These are phyloP conservation scores for Eurypyga helias DNA, from an alignment of 2,113 vertebrate species.

Conservation along the genomic window DNA sequence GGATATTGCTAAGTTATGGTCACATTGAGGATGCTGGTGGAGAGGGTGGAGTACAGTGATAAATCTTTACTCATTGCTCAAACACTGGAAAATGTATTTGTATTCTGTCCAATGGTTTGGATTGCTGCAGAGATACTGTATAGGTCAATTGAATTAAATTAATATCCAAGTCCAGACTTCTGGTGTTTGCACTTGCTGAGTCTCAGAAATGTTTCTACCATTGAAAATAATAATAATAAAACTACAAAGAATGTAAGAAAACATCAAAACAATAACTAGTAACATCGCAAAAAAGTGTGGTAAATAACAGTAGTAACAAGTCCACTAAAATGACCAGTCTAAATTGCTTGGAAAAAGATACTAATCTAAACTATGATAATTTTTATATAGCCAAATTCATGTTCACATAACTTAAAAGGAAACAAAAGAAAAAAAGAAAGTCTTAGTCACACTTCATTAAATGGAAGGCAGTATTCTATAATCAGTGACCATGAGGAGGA, in stretches of 20 bases:
- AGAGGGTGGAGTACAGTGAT: not conserved
- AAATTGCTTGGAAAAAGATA: not conserved
- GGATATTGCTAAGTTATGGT: not conserved
- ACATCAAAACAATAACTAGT: not conserved
- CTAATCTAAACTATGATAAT: not conserved
- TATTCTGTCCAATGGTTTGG: not conserved
- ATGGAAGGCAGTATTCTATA: not conserved
- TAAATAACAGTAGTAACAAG: not conserved
- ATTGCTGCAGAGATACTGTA: not conserved
- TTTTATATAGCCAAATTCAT: not conserved
- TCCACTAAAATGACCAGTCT: not conserved
- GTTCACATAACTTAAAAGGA: not conserved
- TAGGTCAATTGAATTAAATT: not conserved
- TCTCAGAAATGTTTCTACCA: not conserved
- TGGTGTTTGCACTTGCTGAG: not conserved
- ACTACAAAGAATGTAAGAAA: not conserved
- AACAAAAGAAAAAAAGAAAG: not conserved
- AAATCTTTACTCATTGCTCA: not conserved
- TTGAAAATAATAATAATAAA: not conserved
- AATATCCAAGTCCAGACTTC: not conserved
- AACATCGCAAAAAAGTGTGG: not conserved
- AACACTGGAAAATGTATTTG: not conserved
- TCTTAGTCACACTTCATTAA: not conserved
- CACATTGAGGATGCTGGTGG: not conserved
- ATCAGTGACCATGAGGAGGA: not conserved